Evolutionary conservation across 2,888 invertebrate genomes (phyloP), one percentile per base, ranked within the genome.

Genomic region (Galerucella calmariensis): DNA sequence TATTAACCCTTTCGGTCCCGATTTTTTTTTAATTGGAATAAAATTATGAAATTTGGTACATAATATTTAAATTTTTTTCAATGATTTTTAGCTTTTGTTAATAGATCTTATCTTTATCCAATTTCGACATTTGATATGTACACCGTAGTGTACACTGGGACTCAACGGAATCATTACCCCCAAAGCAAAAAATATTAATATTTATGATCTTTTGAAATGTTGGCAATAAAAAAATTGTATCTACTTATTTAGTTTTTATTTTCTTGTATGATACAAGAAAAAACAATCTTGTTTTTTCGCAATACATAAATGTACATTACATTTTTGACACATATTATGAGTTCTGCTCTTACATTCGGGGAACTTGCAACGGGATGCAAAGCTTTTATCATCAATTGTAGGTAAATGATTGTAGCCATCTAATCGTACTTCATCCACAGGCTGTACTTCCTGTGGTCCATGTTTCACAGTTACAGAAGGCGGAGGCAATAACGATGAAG

Each of bases 281-380:
- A 61, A 69, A 71, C 71, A 71, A 51, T 71, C 65, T 51, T 53
- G 65, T 51, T 71, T 53, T 65, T 71, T 65, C 14, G 46, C 24
- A 51, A 71, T 71, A 65, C 63, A 48, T 70, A 63, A 48, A 62
- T 61, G 53, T 48, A 70, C 63, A 44, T 70, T 61, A 48, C 63
- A 65, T 65, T 71, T 70, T 63, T 65, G 65, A 44, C 71, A 71
- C 63, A 71, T 56, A 62, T 46, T 65, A 27, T 67, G 67, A 41
- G 72, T 59, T 67, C 67, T 72, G 59, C 72, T 67, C 16, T 67
- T 59, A 51, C 67, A 67, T 20, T 72, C 59, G n/a, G 67, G 67
- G 44, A 72, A 72, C 48, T 67, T 67, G 51, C 72, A 72, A 46
- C 72, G 61, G 56, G 67, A 27, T 67, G 67, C 72, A 51, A 72